Evolutionary conservation across 2,113 vertebrate genomes (phyloP).

Genomic region (Phalacrocorax carbo): DNA sequence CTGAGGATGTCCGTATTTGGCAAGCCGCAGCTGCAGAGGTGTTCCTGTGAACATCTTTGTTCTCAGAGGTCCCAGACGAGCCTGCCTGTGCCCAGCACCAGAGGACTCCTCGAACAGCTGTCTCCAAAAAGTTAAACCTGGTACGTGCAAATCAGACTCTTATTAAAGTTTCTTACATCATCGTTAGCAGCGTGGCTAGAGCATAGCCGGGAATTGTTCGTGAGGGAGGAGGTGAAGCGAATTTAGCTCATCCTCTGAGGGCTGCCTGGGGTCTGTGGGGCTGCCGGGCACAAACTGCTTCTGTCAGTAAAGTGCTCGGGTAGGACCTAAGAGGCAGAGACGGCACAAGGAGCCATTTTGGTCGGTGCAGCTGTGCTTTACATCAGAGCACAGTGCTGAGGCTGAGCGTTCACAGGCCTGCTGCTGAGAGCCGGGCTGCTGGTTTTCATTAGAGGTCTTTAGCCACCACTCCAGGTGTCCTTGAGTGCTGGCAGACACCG

Average conservation of each 20-base stretch:
- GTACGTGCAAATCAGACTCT: not conserved
- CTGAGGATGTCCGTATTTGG: not conserved
- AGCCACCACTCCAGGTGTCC: not conserved
- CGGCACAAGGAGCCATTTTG: not conserved
- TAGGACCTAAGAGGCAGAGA: not conserved
- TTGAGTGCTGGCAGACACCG: not conserved
- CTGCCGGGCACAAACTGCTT: not conserved
- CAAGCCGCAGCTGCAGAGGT: rapidly evolving
- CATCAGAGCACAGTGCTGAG: not conserved
- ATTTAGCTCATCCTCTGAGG: not conserved
- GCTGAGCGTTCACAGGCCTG: not conserved
- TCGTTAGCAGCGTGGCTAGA: not conserved
- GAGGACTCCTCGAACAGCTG: not conserved
- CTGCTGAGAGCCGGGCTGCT: not conserved
- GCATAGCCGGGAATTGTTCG: not conserved
- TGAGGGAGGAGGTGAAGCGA: not conserved
- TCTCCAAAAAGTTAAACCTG: not conserved
- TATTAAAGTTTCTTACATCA: constrained; percentile 16
- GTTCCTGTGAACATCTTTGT: not conserved
- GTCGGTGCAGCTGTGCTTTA: not conserved
- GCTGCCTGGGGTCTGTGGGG: not conserved
- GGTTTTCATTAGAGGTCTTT: not conserved
- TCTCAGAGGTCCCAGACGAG: not conserved
- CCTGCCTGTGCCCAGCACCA: not conserved
- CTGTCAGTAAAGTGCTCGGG: not conserved